These are phyloP conservation scores for Cloeon dipterum DNA, from an alignment of 2,888 invertebrate species.

Conservation along the genomic window DNA sequence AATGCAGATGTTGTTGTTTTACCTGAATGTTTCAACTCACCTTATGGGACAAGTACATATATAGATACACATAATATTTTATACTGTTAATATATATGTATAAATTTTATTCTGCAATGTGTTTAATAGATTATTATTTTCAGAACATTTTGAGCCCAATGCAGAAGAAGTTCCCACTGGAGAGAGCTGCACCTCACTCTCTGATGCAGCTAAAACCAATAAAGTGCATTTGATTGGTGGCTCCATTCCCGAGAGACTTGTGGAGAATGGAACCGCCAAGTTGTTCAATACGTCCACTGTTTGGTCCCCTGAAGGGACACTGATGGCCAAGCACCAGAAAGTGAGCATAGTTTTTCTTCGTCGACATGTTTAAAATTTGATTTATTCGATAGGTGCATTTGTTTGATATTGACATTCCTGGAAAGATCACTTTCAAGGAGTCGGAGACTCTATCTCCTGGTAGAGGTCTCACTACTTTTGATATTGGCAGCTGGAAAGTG, in stretches of 20 bases:
- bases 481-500: constrained; percentile 44
- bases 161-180: constrained; percentile 67
- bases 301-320: constrained; percentile 52
- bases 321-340: constrained; percentile 68
- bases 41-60: constrained; percentile 70
- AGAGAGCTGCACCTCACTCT: constrained; percentile 44
- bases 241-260: constrained; percentile 53
- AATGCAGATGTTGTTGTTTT: constrained; percentile 39
- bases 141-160: constrained; percentile 56
- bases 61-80: no score
- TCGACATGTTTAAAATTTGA: not conserved
- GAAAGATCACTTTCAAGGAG: constrained; percentile 79
- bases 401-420: constrained; percentile 89
- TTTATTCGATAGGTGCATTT: constrained; percentile 48
- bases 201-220: constrained; percentile 49
- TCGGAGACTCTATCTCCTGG: constrained; percentile 66
- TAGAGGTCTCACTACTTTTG: constrained; percentile 43
- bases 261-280: constrained; percentile 24
- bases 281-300: constrained; percentile 76
- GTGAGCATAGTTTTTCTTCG: constrained; percentile 19
- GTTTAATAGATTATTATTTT: no score
- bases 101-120: no score
- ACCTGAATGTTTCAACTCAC: constrained; percentile 87
- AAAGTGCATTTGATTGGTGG: constrained; percentile 69
- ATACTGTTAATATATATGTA: no score